Evolutionary conservation across 53 echinoderm and acorn worm genomes (phyloP), one percentile per base, ranked within the genome.

Genomic region (Apostichopus leukothele): DNA sequence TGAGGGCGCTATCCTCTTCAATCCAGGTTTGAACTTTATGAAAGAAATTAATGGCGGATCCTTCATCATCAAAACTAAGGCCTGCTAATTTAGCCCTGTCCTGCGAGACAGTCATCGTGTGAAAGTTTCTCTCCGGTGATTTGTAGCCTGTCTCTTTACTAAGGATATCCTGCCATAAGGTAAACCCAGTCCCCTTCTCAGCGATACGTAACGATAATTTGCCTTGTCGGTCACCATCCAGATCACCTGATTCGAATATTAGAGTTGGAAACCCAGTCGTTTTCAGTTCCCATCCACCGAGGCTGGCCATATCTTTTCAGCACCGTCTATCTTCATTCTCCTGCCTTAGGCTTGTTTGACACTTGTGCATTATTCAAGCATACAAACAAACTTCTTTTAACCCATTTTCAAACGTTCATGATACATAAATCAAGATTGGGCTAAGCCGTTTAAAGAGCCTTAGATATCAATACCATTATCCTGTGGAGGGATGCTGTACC

Each of bases 121-220:
- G 98, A 91, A 98, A 98, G 50, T 93, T 95, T 61, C 90, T 93
- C 88, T 91, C 95, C 0, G 98, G 95, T 4, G 98, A 91, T 88
- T 95, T 95, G 90, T 98, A 98, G 7, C 75, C 75, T 59, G 91
- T 95, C 52, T 94, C 90, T 27, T 68, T 66, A 63, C 79, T 90
- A 18, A 98, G 75, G 10, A 67, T 73, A 83, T 98, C 98, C 79
- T 95, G 92, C 98, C 98, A 98, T 78, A 94, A 87, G 7, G 93
- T 90, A 51, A 98, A 98, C 9, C 98, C 98, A 14, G 98, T 95
- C 18, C 98, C 98, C 88, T 93, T 98, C 89, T 98, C 95, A 14
- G 98, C 94, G 55, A 98, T 91, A 74, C 93, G 94, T 16, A 98
- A 76, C 23, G 90, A 89, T 18, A 98, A 83, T 75, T 83, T 91